Conservation (phyloP, 2,797 vertebrate species). For the Alcedo quadribrachys region DNA sequence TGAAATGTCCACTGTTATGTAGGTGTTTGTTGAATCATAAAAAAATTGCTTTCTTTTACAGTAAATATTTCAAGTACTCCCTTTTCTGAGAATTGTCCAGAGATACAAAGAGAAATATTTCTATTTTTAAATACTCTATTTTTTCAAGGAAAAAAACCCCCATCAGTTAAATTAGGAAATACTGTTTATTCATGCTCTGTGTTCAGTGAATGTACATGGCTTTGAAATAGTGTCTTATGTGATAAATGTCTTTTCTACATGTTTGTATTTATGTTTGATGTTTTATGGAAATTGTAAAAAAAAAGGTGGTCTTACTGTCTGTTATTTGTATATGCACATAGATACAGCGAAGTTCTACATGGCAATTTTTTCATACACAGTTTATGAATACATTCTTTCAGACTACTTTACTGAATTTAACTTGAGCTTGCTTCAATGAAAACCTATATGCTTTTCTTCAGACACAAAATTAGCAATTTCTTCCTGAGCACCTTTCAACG, state of each 20-base stretch:
- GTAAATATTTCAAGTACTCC: neutral
- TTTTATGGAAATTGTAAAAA: slow-evolving; percentile 3
- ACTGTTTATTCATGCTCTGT: neutral
- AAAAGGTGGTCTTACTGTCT: neutral
- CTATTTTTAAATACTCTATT: neutral
- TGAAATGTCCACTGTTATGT: neutral
- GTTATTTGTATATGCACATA: slow-evolving; percentile 7
- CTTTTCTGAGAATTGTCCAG: neutral
- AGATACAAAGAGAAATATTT: neutral
- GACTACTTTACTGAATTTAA: slow-evolving; percentile 60
- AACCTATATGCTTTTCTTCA: slow-evolving; percentile 91
- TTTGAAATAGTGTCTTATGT: neutral
- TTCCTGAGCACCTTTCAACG: slow-evolving; percentile 96
- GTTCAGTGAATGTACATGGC: neutral
- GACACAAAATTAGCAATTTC: slow-evolving; percentile 99
- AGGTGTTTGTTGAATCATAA: neutral
- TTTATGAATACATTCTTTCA: slow-evolving; percentile 42
- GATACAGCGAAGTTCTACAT: slow-evolving; percentile 7
- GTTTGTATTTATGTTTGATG: neutral
- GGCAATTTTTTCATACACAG: slow-evolving; percentile 40
- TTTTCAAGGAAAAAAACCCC: neutral
- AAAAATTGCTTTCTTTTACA: neutral
- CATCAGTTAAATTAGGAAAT: neutral
- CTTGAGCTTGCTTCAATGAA: slow-evolving; percentile 82
- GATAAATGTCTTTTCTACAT: neutral